Evolutionary conservation across 2,797 vertebrate genomes (phyloP), one percentile per base, ranked within the genome.

Genomic region (Spondyliosoma cantharus): DNA sequence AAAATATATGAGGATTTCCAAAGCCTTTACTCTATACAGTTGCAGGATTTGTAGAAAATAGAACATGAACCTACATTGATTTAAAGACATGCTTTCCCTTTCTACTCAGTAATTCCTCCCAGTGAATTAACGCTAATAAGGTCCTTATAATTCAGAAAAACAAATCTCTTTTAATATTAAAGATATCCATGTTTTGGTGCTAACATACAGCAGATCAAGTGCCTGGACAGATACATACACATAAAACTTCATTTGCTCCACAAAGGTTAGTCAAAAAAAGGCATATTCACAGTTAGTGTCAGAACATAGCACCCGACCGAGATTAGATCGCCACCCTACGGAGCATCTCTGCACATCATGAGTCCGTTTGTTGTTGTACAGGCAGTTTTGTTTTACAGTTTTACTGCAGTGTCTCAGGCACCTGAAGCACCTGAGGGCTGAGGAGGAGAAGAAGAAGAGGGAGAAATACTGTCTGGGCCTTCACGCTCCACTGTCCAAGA

Each of bases 231-330:
- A 78, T 45, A 37, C 53, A 58, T 45, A 82, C 58, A 72, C 72
- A 81, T 52, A 61, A 37, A 66, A 90, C 83, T 78, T 89, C n/a
- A 84, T 87, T 75, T 80, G 61, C 60, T 80, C 29, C 71, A 84
- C 59, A 78, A 87, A 85, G 54, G 71, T 75, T 81, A 67, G 66
- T 85, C 48, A 32, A 68, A 80, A 84, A 86, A 88, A 91, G 86
- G 86, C 86, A 81, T 89, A 81, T 92, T 92, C 87, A 92, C 88
- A 93, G 84, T 89, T 70, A 57, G 82, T 80, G 89, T 90, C 78
- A 78, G 81, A 87, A 75, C 53, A 22, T 69, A 87, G 89, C 89
- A 88, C 87, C 86, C 13, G 49, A 81, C 67, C 54, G 53, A 82
- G 72, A 73, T 58, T 13, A 48, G 15, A 52, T 56, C 4, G 14